Percentiles rank a stretch among this genome's conserved stretches.
phyloP scores from a whole-genome alignment of 2,113 vertebrate genomes.

The Periophthalmodon schlosseri region DNA sequence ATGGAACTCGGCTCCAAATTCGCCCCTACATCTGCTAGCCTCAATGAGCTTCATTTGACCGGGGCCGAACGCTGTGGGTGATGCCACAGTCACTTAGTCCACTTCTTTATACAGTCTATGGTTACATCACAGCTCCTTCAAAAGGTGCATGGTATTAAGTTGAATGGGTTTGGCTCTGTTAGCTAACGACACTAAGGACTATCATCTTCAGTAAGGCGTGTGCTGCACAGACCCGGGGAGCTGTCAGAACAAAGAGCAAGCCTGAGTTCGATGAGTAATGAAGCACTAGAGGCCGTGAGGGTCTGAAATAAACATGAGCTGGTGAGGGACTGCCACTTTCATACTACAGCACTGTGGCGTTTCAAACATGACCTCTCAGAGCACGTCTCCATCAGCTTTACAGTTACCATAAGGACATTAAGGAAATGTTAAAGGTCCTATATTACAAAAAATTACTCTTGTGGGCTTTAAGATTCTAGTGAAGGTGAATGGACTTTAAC shows the following conservation, averaged over 20 bases:
- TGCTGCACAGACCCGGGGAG: conserved; percentile 2
- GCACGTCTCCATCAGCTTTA: background rate
- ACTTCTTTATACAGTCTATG: too few relatives aligned
- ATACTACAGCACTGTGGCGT: conserved; percentile 13
- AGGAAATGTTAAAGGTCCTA: background rate
- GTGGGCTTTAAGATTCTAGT: too few relatives aligned
- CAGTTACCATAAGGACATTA: background rate
- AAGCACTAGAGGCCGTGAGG: conserved; percentile 37
- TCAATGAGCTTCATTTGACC: too few relatives aligned
- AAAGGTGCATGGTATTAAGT: background rate
- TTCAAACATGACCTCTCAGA: conserved; percentile 26
- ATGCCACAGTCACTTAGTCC: too few relatives aligned
- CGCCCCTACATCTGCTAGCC: too few relatives aligned
- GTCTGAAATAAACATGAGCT: conserved; percentile 51
- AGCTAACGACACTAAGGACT: conserved; percentile 9
- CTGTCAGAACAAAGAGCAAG: conserved; percentile 40
- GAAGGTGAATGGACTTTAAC: too few relatives aligned
- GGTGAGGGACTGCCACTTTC: conserved; percentile 4
- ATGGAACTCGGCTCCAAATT: too few relatives aligned
- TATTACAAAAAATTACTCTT: too few relatives aligned
- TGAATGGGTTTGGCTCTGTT: background rate
- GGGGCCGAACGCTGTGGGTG: too few relatives aligned
- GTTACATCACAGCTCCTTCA: background rate
- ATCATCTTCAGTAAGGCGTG: conserved; percentile 15
- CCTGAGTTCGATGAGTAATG: conserved; percentile 29